phyloP scores from a whole-genome alignment of 2,797 vertebrate species.

The Scyliorhinus canicula region DNA sequence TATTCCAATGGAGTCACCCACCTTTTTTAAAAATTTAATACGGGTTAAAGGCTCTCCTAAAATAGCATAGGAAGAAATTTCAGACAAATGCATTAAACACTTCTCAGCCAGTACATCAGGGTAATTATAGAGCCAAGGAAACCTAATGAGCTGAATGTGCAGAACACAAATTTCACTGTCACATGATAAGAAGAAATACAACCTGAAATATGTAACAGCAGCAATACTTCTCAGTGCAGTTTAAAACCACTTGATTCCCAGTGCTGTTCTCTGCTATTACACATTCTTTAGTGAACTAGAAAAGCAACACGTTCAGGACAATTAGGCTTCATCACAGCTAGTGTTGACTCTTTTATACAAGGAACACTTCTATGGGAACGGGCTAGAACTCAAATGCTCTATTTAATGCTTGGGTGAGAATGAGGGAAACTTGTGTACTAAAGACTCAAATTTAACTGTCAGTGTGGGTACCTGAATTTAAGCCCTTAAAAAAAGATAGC shows the following conservation, averaged over 20 bases:
- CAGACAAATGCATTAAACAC: not conserved
- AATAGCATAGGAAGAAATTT: not conserved
- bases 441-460: slow-evolving; percentile 15
- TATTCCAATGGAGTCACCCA: not conserved
- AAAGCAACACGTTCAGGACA: not conserved
- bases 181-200: not conserved
- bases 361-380: not conserved
- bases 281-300: not conserved
- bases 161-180: not conserved
- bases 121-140: not conserved
- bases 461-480: not conserved
- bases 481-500: not conserved
- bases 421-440: not conserved
- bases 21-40: no score
- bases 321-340: not conserved
- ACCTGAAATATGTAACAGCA: not conserved
- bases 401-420: slow-evolving; percentile 29
- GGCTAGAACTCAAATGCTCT: not conserved
- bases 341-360: not conserved
- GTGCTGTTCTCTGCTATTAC: not conserved
- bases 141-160: not conserved
- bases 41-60: not conserved
- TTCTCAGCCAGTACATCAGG: not conserved
- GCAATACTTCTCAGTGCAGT: not conserved
- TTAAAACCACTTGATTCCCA: not conserved